Evolutionary conservation across 2,797 vertebrate genomes (phyloP), one percentile per base, ranked within the genome.

Genomic region (Nothura maculosa): DNA sequence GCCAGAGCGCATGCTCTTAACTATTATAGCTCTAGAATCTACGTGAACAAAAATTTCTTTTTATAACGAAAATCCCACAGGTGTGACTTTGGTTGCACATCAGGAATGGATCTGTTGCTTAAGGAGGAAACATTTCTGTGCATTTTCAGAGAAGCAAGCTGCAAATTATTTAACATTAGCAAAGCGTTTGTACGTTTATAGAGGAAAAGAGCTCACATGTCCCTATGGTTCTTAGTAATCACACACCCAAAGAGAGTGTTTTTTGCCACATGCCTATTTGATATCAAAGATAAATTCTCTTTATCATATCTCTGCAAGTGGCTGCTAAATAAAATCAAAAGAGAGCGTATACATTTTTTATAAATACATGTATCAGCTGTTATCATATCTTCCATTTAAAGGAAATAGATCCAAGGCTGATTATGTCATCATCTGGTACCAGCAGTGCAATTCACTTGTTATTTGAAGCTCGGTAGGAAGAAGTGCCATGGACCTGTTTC

Each of bases 81-180:
- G 67, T 42, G 12, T 69, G 58, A 24, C 47, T 91, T 72, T 75
- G 63, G 67, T 83, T n/a, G 6, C 13, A 9, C 58, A 70, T 68
- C 40, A 32, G n/a, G 72, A 85, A n/a, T 15, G 25, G 40, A 80
- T 87, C 78, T 94, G 34, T 43, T 80, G 64, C 75, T 80, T 72
- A 80, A 87, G 36, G 40, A 85, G 40, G 40, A 63, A 34, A 22
- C 77, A 10, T 52, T 80, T 88, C 57, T 85, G 57, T 61, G 12
- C n/a, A 7, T 81, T 93, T 81, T 60, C 81, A 90, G 57, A 74
- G 57, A 91, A 68, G n/a, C 54, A 88, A 77, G 48, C 17, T 74
- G 68, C 61, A 82, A 75, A 78, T 85, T 89, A 73, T 78, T 87
- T 90, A 89, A 62, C 42, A 8, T 6, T 63, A 66, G 25, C 36